phyloP scores from a whole-genome alignment of 2,113 vertebrate species.

The Nothobranchius kuhntae region DNA sequence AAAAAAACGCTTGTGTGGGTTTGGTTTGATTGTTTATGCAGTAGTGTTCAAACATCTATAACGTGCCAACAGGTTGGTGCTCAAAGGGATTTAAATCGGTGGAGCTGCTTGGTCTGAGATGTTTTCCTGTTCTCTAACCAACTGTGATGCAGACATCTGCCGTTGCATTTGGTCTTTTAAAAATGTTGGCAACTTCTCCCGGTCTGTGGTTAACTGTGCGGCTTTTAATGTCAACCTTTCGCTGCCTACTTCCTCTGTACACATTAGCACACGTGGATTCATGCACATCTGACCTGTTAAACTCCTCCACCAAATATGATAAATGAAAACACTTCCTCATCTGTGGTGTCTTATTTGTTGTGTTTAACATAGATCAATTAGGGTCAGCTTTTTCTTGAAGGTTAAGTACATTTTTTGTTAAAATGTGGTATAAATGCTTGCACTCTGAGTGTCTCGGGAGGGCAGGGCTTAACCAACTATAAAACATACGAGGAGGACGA shows the following conservation, averaged over 20 bases:
- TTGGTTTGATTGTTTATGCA: slow-evolving; percentile 7
- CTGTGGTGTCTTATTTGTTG: slow-evolving; percentile 1
- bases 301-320: too few relatives aligned
- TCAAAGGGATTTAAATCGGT: neutral
- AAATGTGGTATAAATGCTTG: too few relatives aligned
- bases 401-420: too few relatives aligned
- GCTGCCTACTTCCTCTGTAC: slow-evolving; percentile 33
- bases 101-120: slow-evolving; percentile 19
- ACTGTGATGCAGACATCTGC: slow-evolving; percentile 28
- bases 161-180: slow-evolving; percentile 16
- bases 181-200: slow-evolving; percentile 26
- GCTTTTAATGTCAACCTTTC: slow-evolving; percentile 51
- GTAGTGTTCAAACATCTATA: neutral
- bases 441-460: too few relatives aligned
- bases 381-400: too few relatives aligned
- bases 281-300: too few relatives aligned
- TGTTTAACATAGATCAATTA: slow-evolving; percentile 19
- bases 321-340: too few relatives aligned
- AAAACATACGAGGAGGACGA: too few relatives aligned
- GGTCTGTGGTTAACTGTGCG: slow-evolving; percentile 28
- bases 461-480: too few relatives aligned
- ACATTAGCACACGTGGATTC: slow-evolving; percentile 11
- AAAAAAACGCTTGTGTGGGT: slow-evolving; percentile 13
- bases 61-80: slow-evolving; percentile 13
- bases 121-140: slow-evolving; percentile 15